Base-by-base conservation (phyloP, 2,113 vertebrate species). In the Nibea coibor region DNA sequence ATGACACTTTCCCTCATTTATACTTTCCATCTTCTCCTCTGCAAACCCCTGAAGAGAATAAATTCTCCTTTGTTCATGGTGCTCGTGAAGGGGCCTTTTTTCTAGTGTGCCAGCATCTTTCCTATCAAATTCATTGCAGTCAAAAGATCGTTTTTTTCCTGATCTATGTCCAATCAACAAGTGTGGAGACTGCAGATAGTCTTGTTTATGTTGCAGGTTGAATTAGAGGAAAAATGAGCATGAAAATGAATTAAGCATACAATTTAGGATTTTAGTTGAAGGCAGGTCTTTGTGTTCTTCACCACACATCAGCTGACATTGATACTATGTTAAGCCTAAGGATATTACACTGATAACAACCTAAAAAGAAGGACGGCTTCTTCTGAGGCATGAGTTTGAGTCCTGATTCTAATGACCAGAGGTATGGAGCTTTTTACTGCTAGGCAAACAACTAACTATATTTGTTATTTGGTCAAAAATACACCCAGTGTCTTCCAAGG, bases 161-260 rank as follows among this genome's bases (percentile, higher is more conserved):
- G 7, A 86, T 87, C 69, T 83, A 81, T 84, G 83, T 86, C 88
- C 79, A 91, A 87, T 87, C 73, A 58, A 70, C 35, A 74, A 76
- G 79, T 84, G 68, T 72, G 59, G 62, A 75, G 75, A 81, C 64
- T 78, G 45, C 42, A 80, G 63, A 75, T 61, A 50, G 65, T 69
- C 68, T 82, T 65, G 79, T 72, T 81, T 54, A 88, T 50, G 71
- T 80, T 79, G 53, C 59, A 48, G 78, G 80, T 83, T 24, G 15
- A 85, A 88, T 90, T 78, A 64, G 56, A 85, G 54, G 53, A 53
- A 57, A 89, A 63, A 83, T 53, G 20, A 90, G 85, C 75, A 71
- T 87, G 85, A 68, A 89, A 92, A 93, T 87, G 26, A 80, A 91
- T 91, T 87, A 88, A 89, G 59, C 57, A 84, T 82, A 87, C 51